phyloP scores from a whole-genome alignment of 2,797 vertebrate species.

The Saxicola maurus region DNA sequence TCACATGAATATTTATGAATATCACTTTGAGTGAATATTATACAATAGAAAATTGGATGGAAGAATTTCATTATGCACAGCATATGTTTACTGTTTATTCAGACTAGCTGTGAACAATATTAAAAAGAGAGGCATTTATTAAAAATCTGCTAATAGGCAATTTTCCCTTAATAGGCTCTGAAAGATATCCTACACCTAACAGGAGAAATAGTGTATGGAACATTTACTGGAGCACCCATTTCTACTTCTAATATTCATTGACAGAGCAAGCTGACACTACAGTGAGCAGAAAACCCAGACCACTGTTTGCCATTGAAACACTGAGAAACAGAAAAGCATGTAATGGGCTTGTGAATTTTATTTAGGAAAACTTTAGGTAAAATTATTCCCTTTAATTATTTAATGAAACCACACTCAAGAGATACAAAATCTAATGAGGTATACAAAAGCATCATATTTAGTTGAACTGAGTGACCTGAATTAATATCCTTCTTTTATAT shows the following conservation, averaged over 20 bases:
- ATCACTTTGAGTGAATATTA: not conserved
- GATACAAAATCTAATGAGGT: not conserved
- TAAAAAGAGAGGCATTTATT: not conserved
- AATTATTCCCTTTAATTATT: not conserved
- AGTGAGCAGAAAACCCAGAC: not conserved
- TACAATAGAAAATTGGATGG: not conserved
- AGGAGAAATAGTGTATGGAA: not conserved
- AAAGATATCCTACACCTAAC: not conserved
- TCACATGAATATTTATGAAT: slow-evolving; percentile 6
- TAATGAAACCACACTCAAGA: not conserved
- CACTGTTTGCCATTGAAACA: not conserved
- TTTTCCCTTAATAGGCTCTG: not conserved
- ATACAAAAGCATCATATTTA: not conserved
- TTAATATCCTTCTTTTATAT: not conserved
- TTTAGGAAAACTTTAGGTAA: not conserved
- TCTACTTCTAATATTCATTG: not conserved
- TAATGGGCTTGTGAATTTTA: not conserved
- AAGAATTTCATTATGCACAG: not conserved
- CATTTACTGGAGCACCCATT: not conserved
- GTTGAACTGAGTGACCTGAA: not conserved
- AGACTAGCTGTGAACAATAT: not conserved
- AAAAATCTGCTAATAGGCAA: not conserved
- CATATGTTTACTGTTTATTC: slow-evolving; percentile 6
- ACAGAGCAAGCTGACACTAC: not conserved
- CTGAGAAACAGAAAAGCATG: not conserved